These are phyloP conservation scores for Dinoponera quadriceps DNA, from an alignment of 1,140 invertebrate genomes.

Conservation along the genomic window DNA sequence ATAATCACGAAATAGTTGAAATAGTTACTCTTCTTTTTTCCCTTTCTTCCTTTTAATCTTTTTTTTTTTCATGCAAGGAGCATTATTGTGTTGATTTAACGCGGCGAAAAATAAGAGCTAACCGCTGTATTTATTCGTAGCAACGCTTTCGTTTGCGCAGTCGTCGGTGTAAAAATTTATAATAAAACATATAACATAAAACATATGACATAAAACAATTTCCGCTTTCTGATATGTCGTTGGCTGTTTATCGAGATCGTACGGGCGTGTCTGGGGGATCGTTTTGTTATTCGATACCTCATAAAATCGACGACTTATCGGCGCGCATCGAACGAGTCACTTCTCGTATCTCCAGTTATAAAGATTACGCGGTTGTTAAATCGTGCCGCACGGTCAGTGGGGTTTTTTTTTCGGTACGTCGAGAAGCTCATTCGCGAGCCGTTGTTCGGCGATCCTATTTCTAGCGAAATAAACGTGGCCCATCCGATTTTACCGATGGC, in stretches of 20 bases:
- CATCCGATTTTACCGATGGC: conserved; percentile 48
- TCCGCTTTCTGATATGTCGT: neutral
- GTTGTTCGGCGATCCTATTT: conserved; percentile 39
- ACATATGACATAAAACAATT: no score
- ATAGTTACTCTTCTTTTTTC: neutral
- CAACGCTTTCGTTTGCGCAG: neutral
- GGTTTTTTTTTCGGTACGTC: conserved; percentile 33
- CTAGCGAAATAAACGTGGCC: conserved; percentile 29
- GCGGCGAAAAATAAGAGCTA: neutral
- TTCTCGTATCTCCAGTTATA: neutral
- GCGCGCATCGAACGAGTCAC: neutral
- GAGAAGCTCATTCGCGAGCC: neutral
- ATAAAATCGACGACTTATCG: neutral
- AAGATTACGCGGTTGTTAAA: conserved; percentile 15
- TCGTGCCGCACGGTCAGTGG: neutral
- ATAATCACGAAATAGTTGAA: neutral
- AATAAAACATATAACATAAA: no score
- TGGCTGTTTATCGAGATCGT: neutral
- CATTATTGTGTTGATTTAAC: conserved; percentile 1
- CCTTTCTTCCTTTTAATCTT: no score
- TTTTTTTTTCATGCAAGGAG: neutral
- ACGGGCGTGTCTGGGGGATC: neutral
- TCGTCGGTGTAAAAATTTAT: neutral
- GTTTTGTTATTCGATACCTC: neutral
- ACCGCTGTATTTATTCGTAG: neutral